Evolutionary conservation across 1,140 invertebrate species (phyloP).

Genomic region (Eciton burchellii): DNA sequence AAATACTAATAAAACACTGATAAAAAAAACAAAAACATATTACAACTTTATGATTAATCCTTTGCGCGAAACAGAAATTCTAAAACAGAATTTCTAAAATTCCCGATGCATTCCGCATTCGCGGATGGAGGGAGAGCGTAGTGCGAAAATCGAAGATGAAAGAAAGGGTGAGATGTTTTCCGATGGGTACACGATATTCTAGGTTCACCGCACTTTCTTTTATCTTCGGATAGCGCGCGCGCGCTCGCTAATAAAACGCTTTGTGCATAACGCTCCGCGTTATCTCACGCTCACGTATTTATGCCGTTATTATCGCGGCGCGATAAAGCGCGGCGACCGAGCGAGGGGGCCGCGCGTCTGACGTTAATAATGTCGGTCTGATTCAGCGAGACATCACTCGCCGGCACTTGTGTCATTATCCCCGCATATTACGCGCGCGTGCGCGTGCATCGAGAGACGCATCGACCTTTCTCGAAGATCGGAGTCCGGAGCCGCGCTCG

Average conservation of each 20-base stretch:
- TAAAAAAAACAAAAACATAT: too few relatives aligned
- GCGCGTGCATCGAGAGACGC: conserved; percentile 16
- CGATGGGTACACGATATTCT: background rate
- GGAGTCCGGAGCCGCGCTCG: background rate
- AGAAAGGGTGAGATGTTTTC: conserved; percentile 34
- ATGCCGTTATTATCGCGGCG: conserved; percentile 46
- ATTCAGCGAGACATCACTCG: background rate
- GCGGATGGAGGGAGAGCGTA: background rate
- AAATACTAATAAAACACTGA: too few relatives aligned
- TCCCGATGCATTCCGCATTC: background rate
- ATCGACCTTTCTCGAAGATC: conserved; percentile 29
- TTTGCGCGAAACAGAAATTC: too few relatives aligned
- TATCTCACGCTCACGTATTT: conserved; percentile 45
- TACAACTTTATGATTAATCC: too few relatives aligned
- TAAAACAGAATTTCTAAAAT: too few relatives aligned
- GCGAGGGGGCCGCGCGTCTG: conserved; percentile 32
- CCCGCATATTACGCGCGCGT: conserved; percentile 1
- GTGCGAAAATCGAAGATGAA: conserved; percentile 17
- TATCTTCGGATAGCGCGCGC: conserved; percentile 25
- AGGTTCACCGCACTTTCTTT: conserved; percentile 56
- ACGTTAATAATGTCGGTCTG: conserved; percentile 48
- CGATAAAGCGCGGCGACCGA: conserved; percentile 49
- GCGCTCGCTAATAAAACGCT: conserved; percentile 44
- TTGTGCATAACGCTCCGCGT: conserved; percentile 19
- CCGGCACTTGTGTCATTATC: conserved; percentile 11